Conservation (phyloP, 2,888 invertebrate genomes). For the Eupithecia inturbata region DNA sequence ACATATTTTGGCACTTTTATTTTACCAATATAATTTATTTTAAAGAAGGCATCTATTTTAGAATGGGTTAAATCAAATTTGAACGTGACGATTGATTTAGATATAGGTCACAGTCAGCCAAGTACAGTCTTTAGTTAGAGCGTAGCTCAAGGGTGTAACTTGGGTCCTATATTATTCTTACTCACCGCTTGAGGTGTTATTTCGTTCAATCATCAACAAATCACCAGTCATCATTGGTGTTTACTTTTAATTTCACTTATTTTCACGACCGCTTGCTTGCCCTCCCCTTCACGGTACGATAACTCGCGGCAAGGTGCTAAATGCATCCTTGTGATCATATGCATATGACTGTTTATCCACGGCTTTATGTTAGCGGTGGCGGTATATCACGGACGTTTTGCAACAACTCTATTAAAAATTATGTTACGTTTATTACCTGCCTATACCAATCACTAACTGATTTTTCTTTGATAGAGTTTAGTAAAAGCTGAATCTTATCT, state of each 20-base stretch:
- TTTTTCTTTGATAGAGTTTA: background rate
- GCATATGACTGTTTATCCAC: slow-evolving; percentile 35
- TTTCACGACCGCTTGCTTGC: slow-evolving; percentile 36
- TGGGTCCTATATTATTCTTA: slow-evolving; percentile 5
- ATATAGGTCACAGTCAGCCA: background rate
- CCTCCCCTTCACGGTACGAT: slow-evolving; percentile 38
- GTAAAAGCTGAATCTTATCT: background rate
- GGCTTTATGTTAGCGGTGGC: background rate
- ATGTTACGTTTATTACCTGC: background rate
- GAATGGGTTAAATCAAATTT: background rate
- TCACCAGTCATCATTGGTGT: slow-evolving; percentile 32
- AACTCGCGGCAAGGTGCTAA: slow-evolving; percentile 41
- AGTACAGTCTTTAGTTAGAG: background rate
- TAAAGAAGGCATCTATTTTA: background rate
- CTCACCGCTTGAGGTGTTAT: background rate
- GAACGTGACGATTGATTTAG: background rate
- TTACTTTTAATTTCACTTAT: slow-evolving; percentile 34
- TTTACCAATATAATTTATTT: background rate
- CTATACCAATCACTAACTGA: background rate
- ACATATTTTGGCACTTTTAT: background rate
- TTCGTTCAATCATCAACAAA: slow-evolving; percentile 32
- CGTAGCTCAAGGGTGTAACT: slow-evolving; percentile 5
- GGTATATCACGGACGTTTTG: background rate
- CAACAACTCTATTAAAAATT: background rate
- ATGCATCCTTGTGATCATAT: slow-evolving; percentile 35